Evolutionary conservation across 1,140 invertebrate species (phyloP), one percentile per base, ranked within the genome.

Genomic region (Drosophila elegans): DNA sequence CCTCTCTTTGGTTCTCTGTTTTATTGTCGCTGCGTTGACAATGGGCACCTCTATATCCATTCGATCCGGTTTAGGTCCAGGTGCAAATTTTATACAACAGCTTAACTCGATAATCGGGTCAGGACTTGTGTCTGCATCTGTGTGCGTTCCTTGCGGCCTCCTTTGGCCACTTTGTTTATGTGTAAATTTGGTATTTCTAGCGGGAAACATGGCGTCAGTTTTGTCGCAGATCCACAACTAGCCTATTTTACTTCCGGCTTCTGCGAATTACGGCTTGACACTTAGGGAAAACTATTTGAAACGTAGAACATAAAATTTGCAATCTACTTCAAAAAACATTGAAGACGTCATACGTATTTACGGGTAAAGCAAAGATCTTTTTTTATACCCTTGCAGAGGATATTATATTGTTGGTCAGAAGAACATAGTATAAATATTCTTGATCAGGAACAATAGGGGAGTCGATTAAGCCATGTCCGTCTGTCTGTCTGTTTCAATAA

Each of bases 61-160:
- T 68, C 61, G 64, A 68, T 88, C 83, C 84, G 83, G 83, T 88
- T 89, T 89, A 88, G 83, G 83, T 89, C 83, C 83, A 88, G 83
- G 83, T 88, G 83, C 83, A 89, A 88, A 88, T 83, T 88, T 88
- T 89, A 89, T 88, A 88, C 76, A 83, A 77, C 76, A 79, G 67
- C 80, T 88, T 83, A 88, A 80, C 83, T 89, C 84, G 79, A 88
- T 88, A 88, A 88, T 88, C 83, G 83, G 83, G 83, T 88, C 83
- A 88, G 84, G 72, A 81, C 78, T 89, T 68, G 80, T 66, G 60
- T 68, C 55, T 75, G 60, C 27, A 39, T 69, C 59, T 69, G 56
- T 68, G 61, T 71, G 62, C 68, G 76, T 64, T 61, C 66, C 29
- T 32, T 32, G 29, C 6, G 45, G 63, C 72, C 68, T 61, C 63